Evolutionary conservation across 2,113 vertebrate genomes (phyloP).

Genomic region (Bolborhynchus lineola): DNA sequence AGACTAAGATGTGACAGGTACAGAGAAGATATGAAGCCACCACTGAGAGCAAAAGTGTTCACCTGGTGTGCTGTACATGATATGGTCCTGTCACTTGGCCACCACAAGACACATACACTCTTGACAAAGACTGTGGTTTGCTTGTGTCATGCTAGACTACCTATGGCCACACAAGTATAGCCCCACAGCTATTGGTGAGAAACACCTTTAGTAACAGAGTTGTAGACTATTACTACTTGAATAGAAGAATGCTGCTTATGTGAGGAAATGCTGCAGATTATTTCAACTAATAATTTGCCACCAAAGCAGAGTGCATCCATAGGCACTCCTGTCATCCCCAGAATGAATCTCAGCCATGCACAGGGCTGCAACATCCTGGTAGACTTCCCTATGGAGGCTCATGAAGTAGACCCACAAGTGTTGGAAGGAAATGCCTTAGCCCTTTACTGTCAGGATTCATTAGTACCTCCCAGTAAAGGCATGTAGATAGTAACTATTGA

Average conservation of each 20-base stretch:
- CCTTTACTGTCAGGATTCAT: not conserved
- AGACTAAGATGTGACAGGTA: not conserved
- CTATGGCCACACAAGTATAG: not conserved
- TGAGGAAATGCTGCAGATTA: not conserved
- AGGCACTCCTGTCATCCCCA: rapidly evolving
- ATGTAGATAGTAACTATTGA: not conserved
- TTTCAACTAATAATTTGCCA: not conserved
- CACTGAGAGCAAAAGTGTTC: not conserved
- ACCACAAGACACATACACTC: not conserved
- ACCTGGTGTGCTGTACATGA: too few species aligned
- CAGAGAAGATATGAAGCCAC: not conserved
- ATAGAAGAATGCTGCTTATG: not conserved
- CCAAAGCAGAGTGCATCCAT: not conserved
- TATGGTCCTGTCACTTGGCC: not conserved
- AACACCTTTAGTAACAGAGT: not conserved
- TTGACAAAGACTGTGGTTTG: not conserved
- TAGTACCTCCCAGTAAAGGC: not conserved
- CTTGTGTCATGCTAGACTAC: not conserved
- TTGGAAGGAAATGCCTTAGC: not conserved
- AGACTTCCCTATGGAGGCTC: not conserved
- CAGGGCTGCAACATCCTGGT: not conserved
- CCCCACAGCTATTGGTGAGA: not conserved
- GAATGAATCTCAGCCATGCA: rapidly evolving
- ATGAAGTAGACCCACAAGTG: not conserved
- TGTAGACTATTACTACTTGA: not conserved